Base-by-base conservation (phyloP, 2,113 vertebrate genomes). In the Coracopsis vasa region DNA sequence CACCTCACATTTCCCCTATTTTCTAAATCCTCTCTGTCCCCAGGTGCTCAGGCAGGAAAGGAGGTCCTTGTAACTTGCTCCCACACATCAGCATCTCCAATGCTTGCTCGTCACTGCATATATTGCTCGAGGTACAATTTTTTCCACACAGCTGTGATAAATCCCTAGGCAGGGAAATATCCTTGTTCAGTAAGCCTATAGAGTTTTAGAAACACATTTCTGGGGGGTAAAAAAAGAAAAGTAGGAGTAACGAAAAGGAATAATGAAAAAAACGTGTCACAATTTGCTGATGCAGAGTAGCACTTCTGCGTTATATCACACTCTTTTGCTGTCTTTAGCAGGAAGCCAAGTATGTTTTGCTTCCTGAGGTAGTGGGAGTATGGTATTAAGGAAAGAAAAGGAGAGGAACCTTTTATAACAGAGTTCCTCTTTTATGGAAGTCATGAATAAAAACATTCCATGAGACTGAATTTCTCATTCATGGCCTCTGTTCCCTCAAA, bases 401-500 rank as follows among this genome's bases (percentile, higher is more conserved):
- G 51, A 90, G 50, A 80, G 7, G 37, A 80, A 39, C 20, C 5
- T 88, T 93, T 58, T 77, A 50, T 70, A 66, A 35, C 8, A 51
- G 24, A 45, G 31, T 77, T 96, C 33, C 37, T 65, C 44, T 88
- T 80, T 86, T 90, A 47, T 39, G 79, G 71, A 82, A 17, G 1
- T 86, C 20, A 35, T 77, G 37, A 88, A 71, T 67, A 83, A 73
- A 92, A 93, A 41, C 51, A 67, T 47, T 70, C 48, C 45, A 70
- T 37, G 58, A 75, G 35, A 88, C 35, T 80, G 20, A 66, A 83
- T 90, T 92, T 94, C 79, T 96, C 80, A 94, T 92, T 94, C 70
- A 65, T 79, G 87, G 73, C 78, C 84, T 94, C 91, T 96, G 56
- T 96, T 93, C 65, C 48, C 80, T 90, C 82, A 88, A 93, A 72